phyloP scores from a whole-genome alignment of 1,140 invertebrate genomes.

The Leptonema lineaticorne region DNA sequence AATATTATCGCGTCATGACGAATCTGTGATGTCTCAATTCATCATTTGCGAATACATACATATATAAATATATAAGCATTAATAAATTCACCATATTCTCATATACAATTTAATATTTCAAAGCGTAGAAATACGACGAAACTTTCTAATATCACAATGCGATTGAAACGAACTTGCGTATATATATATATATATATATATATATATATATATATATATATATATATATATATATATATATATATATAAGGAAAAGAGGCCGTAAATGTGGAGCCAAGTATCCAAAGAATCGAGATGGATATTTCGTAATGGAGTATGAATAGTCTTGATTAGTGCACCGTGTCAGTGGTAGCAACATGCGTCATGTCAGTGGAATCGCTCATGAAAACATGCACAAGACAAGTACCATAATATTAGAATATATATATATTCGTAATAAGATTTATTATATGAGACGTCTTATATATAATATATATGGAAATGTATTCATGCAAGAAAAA shows the following conservation, averaged over 20 bases:
- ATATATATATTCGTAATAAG: too few relatives aligned
- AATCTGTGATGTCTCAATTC: neutral
- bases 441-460: too few relatives aligned
- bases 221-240: too few relatives aligned
- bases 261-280: neutral
- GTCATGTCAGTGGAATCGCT: neutral
- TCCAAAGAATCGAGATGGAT: neutral
- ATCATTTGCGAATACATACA: neutral
- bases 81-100: neutral
- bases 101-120: neutral
- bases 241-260: neutral
- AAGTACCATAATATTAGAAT: too few relatives aligned
- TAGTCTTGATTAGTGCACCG: conserved; percentile 6
- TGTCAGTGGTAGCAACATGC: too few relatives aligned
- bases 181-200: too few relatives aligned
- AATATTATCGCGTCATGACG: too few relatives aligned
- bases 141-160: neutral
- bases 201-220: too few relatives aligned
- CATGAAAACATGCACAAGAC: too few relatives aligned
- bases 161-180: neutral
- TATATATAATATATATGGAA: too few relatives aligned
- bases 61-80: too few relatives aligned
- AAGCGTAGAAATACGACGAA: neutral
- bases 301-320: conserved; percentile 5
- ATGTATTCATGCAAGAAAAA: too few relatives aligned